Evolutionary conservation across 2,113 vertebrate genomes (phyloP), one percentile per base, ranked within the genome.

Genomic region (Takifugu bimaculatus): DNA sequence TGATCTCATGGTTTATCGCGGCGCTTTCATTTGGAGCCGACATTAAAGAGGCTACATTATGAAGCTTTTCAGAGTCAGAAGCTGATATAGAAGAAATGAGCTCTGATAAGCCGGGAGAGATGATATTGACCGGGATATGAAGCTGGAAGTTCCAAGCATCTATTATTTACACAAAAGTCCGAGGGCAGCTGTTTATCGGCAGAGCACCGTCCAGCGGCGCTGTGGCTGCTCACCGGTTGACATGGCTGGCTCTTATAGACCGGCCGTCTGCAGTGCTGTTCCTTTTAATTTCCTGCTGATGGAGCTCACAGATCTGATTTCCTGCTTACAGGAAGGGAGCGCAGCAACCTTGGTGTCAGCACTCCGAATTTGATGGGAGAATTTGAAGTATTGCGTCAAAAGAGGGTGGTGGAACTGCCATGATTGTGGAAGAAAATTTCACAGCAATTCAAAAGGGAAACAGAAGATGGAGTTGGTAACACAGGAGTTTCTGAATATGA

Each of bases 211-310:
- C 15, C 29, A 56, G 54, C 50, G 9, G 20, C 61, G 50, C 78
- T 72, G 67, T 57, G 57, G 25, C 52, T 54, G 27, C 74, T 72
- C 59, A 57, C 57, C 43, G 68, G 45, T 49, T 55, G 45, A 72
- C 50, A 60, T 60, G 62, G 51, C 60, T 69, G 66, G 56, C 49
- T 72, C 67, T 72, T 20, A 13, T 28, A 39, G 27, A 53, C 44
- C 3, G 60, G 53, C 49, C 74, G 76, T 68, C 63, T 77, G 67
- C 75, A 75, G 57, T 83, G 83, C 74, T 79, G 77, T 83, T 77
- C 72, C 77, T 66, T 83, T 88, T 87, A 61, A 88, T 89, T 89
- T 91, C 89, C 89, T 88, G 80, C 84, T 74, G 70, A 84, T 83
- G 65, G 56, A 54, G 47, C 79, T 80, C 60, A 43, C 57, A 77